Base-by-base conservation (phyloP, 2,797 vertebrate species). In the Eleutherodactylus coqui region DNA sequence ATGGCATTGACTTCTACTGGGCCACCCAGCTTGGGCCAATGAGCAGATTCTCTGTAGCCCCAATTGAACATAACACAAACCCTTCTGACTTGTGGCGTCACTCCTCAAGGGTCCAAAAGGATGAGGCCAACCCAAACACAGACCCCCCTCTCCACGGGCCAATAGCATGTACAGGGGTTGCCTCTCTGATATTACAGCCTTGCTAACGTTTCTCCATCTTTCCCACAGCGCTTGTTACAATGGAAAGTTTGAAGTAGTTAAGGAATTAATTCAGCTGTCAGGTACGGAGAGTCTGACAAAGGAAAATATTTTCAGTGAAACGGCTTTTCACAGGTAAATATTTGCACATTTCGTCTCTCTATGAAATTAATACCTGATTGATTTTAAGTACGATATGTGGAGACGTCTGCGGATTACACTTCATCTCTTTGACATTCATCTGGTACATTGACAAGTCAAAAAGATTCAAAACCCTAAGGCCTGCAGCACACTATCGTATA, bases 281-380 rank as follows among this genome's bases (percentile, higher is more conserved):
- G 97, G 97, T 82, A 93, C 95, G 45, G 98, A 99, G 84, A 98
- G 97, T 75, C 93, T 98, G 88, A 91, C 94, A n/a, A 98, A 98
- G 86, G 98, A 99, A 91, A 99, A 99, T 53, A 98, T 99, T 88
- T 98, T 99, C 93, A 99, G 98, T 47, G 97, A 99, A 92, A 98
- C 97, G 0, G 96, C 94, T 49, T 96, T 98, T 92, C 97, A 98
- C 94, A 98, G 98, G 97, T 97, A 93, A 89, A n/a, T 72, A 51
- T 47, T 72, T n/a, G 38, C 21, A 43, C 62, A 64, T 32, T 34
- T 34, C 19, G 14, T 34, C 32, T 64, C 29, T 17, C 62, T 2
- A 8, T 64, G 29, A 64, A 29, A 32, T 11, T 4, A 17, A 64
- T 64, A 17, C 8, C 5, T 34, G 9, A 7, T 4, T 2, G 10